These are phyloP conservation scores for Tautogolabrus adspersus DNA, from an alignment of 2,113 vertebrate genomes.

Conservation along the genomic window DNA sequence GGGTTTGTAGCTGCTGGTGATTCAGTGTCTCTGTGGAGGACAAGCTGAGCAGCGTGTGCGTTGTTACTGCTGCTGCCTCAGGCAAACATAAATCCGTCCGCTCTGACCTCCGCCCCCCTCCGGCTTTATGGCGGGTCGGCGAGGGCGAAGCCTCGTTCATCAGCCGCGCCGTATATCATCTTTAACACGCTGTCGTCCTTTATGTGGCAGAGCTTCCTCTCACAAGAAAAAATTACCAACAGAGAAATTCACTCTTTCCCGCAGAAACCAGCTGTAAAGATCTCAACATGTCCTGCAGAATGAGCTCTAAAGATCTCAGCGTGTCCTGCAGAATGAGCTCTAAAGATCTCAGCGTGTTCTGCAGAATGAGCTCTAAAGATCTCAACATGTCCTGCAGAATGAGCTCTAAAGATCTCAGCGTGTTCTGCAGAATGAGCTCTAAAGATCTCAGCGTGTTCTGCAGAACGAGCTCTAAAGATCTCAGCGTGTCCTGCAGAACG, in stretches of 20 bases:
- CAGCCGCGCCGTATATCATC: conserved; percentile 42
- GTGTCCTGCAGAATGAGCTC: neutral
- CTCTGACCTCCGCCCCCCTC: conserved; percentile 50
- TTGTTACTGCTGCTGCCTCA: neutral
- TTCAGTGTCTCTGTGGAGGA: conserved; percentile 30
- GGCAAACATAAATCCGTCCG: conserved; percentile 52
- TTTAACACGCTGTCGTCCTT: conserved; percentile 25
- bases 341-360: no score
- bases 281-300: neutral
- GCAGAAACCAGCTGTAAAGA: neutral
- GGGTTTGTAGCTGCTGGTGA: conserved; percentile 28
- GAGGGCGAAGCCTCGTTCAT: conserved; percentile 45
- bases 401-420: no score
- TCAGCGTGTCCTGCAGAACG: no score
- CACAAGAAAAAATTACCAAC: conserved; percentile 23
- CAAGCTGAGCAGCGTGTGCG: neutral
- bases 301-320: no score
- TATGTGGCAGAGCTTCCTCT: conserved; percentile 24
- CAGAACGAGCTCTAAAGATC: no score
- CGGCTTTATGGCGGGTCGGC: conserved; percentile 38
- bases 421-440: no score
- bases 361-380: no score
- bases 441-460: no score
- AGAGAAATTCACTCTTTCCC: conserved; percentile 1
- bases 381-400: neutral